These are phyloP conservation scores for Oasisia sp. DNA, from an alignment of 2,888 invertebrate genomes.

Conservation along the genomic window DNA sequence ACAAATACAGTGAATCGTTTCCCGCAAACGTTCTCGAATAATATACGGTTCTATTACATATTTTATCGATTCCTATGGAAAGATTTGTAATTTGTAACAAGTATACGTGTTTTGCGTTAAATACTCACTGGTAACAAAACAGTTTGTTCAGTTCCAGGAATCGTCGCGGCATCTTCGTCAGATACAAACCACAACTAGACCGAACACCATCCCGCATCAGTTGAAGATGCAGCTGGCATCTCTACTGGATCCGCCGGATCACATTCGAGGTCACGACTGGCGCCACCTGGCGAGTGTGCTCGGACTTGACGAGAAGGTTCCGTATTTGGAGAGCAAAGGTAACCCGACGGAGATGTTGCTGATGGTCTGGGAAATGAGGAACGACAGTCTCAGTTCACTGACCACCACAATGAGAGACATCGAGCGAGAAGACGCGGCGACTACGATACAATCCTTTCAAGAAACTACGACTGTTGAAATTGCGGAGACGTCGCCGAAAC, in stretches of 20 bases:
- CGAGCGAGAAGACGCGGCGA: neutral
- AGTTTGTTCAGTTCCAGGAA: neutral
- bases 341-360: neutral
- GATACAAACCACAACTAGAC: neutral
- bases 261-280: slow-evolving; percentile 9
- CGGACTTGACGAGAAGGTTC: slow-evolving; percentile 10
- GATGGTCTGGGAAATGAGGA: neutral
- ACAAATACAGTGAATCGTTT: too few relatives aligned
- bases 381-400: neutral
- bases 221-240: slow-evolving; percentile 4
- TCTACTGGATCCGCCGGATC: neutral
- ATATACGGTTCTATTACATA: neutral
- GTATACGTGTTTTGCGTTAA: neutral
- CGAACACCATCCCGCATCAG: neutral
- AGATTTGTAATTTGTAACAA: neutral
- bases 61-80: neutral
- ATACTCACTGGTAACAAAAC: neutral
- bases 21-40: neutral
- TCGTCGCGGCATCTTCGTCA: slow-evolving; percentile 9
- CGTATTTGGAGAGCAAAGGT: neutral
- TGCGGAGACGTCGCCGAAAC: neutral
- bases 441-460: neutral
- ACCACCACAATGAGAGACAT: neutral
- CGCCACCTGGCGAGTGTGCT: neutral
- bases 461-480: neutral